These are phyloP conservation scores for Gadus chalcogrammus DNA, from an alignment of 2,113 vertebrate species.

Conservation along the genomic window DNA sequence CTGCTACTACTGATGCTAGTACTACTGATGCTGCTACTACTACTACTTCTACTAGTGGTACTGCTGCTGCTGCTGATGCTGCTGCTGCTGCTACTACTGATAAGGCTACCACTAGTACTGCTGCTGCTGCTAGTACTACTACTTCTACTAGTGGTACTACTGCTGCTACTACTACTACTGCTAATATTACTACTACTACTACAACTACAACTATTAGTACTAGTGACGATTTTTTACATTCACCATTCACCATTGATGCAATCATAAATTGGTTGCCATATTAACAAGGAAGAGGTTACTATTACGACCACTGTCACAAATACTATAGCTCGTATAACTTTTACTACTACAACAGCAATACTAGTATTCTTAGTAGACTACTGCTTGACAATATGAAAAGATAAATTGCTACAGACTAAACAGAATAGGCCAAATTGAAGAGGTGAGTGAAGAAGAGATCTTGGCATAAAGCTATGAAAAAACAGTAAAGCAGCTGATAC, in stretches of 20 bases:
- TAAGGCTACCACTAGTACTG: not conserved
- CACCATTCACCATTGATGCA: not conserved
- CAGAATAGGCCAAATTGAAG: too few relatives aligned
- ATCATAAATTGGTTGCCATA: not conserved
- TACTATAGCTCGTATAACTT: not conserved
- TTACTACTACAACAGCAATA: not conserved
- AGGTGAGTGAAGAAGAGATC: too few relatives aligned
- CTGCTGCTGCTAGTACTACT: not conserved
- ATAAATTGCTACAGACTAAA: too few relatives aligned
- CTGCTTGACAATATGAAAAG: too few relatives aligned
- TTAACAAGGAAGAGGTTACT: not conserved
- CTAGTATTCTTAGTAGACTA: not conserved
- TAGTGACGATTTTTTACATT: not conserved
- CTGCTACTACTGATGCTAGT: not conserved
- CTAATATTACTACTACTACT: not conserved
- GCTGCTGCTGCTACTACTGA: not conserved
- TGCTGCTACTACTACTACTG: not conserved
- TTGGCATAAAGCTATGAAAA: too few relatives aligned
- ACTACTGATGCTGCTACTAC: not conserved
- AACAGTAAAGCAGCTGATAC: not conserved
- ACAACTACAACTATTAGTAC: not conserved
- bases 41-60: slow-evolving; percentile 16
- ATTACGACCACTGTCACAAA: not conserved
- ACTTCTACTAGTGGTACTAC: not conserved
- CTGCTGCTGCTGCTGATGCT: not conserved